These are phyloP conservation scores for Brenthis hecate DNA, from an alignment of 2,888 invertebrate species.

Conservation along the genomic window DNA sequence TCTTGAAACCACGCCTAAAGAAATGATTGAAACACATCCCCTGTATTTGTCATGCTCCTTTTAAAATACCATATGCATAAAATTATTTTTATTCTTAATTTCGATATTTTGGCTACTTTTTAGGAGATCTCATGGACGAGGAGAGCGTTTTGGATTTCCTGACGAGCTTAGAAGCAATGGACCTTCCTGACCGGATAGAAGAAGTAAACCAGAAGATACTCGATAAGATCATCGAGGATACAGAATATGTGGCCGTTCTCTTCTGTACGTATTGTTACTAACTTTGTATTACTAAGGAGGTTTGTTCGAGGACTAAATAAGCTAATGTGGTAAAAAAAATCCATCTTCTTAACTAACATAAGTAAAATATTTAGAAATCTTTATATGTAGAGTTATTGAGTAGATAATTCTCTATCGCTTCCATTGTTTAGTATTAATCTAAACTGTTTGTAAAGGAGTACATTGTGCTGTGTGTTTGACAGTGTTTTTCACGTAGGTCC, in stretches of 20 bases:
- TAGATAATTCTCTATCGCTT: constrained; percentile 55
- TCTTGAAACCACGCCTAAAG: too few species aligned
- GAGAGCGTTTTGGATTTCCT: constrained; percentile 96
- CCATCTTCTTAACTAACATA: constrained; percentile 71
- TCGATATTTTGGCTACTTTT: constrained; percentile 7
- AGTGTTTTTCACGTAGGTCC: constrained; percentile 82
- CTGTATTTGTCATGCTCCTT: too few species aligned
- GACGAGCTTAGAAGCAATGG: constrained; percentile 97
- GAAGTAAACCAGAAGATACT: constrained; percentile 96
- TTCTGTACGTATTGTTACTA: constrained; percentile 90
- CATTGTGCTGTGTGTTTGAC: constrained; percentile 79
- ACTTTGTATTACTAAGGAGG: constrained; percentile 45
- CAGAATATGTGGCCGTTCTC: constrained; percentile 94
- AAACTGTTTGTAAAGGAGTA: constrained; percentile 59
- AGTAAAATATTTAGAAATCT: constrained; percentile 56
- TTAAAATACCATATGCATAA: too few species aligned
- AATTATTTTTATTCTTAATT: too few species aligned
- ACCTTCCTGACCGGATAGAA: constrained; percentile 96
- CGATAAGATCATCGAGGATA: constrained; percentile 94
- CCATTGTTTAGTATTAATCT: constrained; percentile 52
- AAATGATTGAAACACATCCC: too few species aligned
- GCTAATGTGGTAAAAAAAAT: constrained; percentile 70
- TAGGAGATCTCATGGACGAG: constrained; percentile 97
- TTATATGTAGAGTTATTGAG: constrained; percentile 58
- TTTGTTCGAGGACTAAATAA: constrained; percentile 61